A percentile compares a stretch with the other conserved stretches of the same genome.
Conservation (phyloP, 2,888 invertebrate genomes). For the Lysandra coridon region DNA sequence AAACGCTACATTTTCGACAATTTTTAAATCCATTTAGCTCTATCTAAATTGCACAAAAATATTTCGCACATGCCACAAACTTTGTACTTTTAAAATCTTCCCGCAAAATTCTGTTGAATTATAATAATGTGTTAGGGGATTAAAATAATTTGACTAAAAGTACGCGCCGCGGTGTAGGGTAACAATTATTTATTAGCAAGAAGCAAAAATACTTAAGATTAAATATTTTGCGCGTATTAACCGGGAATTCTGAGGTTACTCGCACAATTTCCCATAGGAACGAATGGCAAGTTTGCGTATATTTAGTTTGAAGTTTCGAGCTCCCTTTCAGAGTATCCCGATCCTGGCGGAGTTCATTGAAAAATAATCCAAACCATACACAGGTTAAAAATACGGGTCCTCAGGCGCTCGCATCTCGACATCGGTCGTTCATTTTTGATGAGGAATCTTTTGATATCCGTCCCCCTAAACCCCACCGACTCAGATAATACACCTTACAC, state of each 20-base stretch:
- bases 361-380: slow-evolving; percentile 52
- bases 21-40: neutral
- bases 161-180: slow-evolving; percentile 7
- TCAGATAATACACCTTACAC: slow-evolving; percentile 60
- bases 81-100: neutral
- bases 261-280: slow-evolving; percentile 17
- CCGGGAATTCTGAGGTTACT: neutral
- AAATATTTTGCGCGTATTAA: slow-evolving; percentile 20
- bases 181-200: slow-evolving; percentile 16
- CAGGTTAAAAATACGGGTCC: slow-evolving; percentile 52
- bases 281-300: slow-evolving; percentile 17
- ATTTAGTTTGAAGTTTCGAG: slow-evolving; percentile 34
- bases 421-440: slow-evolving; percentile 74
- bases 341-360: slow-evolving; percentile 48
- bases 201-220: slow-evolving; percentile 21
- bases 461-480: slow-evolving; percentile 51
- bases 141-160: slow-evolving; percentile 18
- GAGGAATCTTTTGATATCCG: slow-evolving; percentile 75
- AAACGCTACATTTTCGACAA: neutral
- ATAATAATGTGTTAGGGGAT: slow-evolving; percentile 8
- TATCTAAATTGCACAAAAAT: neutral
- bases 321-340: slow-evolving; percentile 38
- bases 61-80: neutral
- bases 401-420: slow-evolving; percentile 59
- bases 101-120: neutral